Base-by-base conservation (phyloP, 2,797 vertebrate genomes). In the Falco columbarius region DNA sequence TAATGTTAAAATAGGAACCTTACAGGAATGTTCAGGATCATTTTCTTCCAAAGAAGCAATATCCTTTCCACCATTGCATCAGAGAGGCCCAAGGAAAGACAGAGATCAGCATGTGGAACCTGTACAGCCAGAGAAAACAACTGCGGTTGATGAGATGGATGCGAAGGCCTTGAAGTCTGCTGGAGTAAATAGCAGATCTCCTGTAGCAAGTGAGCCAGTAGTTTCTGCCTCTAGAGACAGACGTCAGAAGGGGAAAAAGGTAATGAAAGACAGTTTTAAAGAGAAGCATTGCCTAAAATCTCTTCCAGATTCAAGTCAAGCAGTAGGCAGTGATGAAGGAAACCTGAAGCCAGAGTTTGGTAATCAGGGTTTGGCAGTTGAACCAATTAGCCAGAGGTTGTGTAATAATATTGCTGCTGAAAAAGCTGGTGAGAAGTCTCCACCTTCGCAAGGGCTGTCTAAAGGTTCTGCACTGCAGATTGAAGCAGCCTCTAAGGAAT, bases 401-500 rank as follows among this genome's bases (percentile, higher is more conserved):
- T 98, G 97, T 91, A 98, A 98, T 77, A 98, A 90, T 40, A 26
- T 93, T 92, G 86, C 97, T n/a, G 67, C 95, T 71, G 98, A 98
- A 85, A 98, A 98, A 87, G 75, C 32, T 6, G 89, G 82, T 2
- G 99, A 99, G 80, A 98, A 95, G 81, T 86, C 97, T 65, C 98
- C 98, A 63, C 74, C 97, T 68, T 73, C 96, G 32, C 95, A 98
- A 81, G 97, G 98, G 67, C 49, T 95, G 3, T 95, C 89, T 93
- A 98, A 97, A 95, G 91, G 72, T n/a, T 68, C 97, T 24, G 46
- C 94, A 55, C 51, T 32, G 23, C 98, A 91, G 63, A 22, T 81
- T 29, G 99, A 99, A 96, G 97, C 79, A 36, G 91, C 95, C 80
- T 56, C 97, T 27, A 98, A 98, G 73, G 99, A 99, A 7, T 75